These are phyloP conservation scores for Potorous gilbertii DNA, from an alignment of 2,797 vertebrate species.

Conservation along the genomic window DNA sequence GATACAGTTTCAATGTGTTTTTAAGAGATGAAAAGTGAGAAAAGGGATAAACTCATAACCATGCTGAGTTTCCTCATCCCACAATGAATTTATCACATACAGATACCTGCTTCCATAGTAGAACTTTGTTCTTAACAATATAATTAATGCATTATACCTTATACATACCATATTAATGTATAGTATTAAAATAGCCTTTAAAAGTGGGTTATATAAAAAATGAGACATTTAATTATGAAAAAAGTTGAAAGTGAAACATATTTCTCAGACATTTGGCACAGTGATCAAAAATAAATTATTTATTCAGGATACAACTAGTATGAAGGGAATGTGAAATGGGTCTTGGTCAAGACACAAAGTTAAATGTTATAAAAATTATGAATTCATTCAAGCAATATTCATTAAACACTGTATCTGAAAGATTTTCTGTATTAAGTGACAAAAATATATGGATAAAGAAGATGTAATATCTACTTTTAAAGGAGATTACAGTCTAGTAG, in stretches of 20 bases:
- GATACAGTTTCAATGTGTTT: slow-evolving; percentile 33
- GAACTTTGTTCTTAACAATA: slow-evolving; percentile 42
- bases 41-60: background rate
- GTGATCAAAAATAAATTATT: background rate
- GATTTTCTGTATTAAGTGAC: background rate
- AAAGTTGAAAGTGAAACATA: slow-evolving; percentile 30
- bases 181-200: background rate
- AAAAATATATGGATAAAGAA: background rate
- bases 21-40: slow-evolving; percentile 14
- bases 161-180: background rate
- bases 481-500: background rate
- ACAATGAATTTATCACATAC: slow-evolving; percentile 20
- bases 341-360: background rate
- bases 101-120: slow-evolving; percentile 52
- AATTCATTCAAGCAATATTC: slow-evolving; percentile 20
- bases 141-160: background rate
- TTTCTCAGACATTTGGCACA: background rate
- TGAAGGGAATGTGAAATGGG: background rate
- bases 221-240: slow-evolving; percentile 28
- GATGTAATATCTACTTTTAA: background rate
- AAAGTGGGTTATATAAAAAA: slow-evolving; percentile 31
- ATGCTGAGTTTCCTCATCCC: slow-evolving; percentile 43
- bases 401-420: background rate
- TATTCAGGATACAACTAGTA: background rate
- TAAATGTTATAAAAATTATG: background rate